Conservation (phyloP, 2,797 vertebrate species). For the Ficedula albicollis region DNA sequence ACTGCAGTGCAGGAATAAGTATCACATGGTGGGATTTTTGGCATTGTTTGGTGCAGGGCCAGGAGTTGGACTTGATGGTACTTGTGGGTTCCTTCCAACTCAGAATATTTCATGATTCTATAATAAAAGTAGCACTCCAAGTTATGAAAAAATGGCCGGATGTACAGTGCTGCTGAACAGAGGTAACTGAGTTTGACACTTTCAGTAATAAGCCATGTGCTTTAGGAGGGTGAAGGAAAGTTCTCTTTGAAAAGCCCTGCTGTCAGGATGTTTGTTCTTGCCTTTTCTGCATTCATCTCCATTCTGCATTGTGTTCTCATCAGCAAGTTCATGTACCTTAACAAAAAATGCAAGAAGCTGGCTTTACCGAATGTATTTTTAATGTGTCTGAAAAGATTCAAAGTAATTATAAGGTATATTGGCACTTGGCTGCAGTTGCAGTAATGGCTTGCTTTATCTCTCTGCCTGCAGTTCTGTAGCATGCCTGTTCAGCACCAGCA, state of each 20-base stretch:
- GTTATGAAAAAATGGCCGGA: neutral
- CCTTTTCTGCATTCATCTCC: neutral
- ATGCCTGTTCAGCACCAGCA: neutral
- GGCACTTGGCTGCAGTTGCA: neutral
- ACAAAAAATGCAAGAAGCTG: neutral
- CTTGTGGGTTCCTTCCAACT: neutral
- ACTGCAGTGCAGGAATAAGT: neutral
- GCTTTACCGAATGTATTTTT: neutral
- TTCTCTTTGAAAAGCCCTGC: neutral
- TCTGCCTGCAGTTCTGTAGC: neutral
- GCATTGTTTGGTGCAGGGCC: neutral
- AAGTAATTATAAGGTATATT: neutral
- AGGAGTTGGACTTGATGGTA: accelerated
- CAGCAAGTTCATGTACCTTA: neutral
- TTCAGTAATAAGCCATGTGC: neutral
- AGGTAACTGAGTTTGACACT: neutral
- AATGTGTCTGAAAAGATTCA: neutral
- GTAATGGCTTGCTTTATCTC: neutral
- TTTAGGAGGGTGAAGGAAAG: neutral
- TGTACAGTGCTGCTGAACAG: neutral
- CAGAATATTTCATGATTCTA: neutral
- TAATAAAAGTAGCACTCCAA: neutral
- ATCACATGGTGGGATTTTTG: neutral
- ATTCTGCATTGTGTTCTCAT: neutral
- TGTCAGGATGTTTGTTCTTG: neutral